phyloP scores from a whole-genome alignment of 2,797 vertebrate genomes.

The Aphelocoma californica region DNA sequence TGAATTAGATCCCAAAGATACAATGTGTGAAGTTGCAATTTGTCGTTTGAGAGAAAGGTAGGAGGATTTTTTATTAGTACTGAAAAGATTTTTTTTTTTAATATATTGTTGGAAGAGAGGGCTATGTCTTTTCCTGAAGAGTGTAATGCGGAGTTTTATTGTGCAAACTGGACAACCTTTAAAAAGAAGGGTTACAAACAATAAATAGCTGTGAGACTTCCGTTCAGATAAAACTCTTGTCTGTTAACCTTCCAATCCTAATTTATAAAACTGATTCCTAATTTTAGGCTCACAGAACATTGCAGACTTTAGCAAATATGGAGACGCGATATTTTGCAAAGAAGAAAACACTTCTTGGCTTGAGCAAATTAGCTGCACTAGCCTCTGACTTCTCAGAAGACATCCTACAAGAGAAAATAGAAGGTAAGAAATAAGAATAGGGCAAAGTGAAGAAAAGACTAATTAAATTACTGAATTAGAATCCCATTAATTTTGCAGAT shows the following conservation, averaged over 20 bases:
- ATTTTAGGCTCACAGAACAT: conserved; percentile 85
- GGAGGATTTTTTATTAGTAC: neutral
- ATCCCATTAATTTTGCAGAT: neutral
- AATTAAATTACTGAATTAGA: neutral
- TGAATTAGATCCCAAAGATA: neutral
- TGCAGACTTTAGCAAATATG: conserved; percentile 85
- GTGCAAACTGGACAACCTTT: neutral
- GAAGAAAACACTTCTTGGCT: conserved; percentile 95
- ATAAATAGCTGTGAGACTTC: neutral
- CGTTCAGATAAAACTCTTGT: neutral
- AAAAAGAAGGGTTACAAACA: neutral
- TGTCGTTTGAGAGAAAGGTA: neutral
- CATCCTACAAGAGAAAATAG: conserved; percentile 82
- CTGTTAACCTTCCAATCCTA: neutral
- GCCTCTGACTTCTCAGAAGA: conserved; percentile 86
- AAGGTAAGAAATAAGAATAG: conserved; percentile 74
- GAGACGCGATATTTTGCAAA: conserved; percentile 92
- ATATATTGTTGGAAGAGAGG: neutral
- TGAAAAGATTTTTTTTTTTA: neutral
- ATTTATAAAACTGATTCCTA: neutral
- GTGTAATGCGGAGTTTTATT: neutral
- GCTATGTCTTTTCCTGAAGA: neutral
- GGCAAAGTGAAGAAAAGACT: neutral
- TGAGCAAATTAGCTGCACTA: conserved; percentile 90
- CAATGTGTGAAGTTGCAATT: neutral